Conservation (phyloP, 2,888 invertebrate genomes). For the Xestia rhomboidea region DNA sequence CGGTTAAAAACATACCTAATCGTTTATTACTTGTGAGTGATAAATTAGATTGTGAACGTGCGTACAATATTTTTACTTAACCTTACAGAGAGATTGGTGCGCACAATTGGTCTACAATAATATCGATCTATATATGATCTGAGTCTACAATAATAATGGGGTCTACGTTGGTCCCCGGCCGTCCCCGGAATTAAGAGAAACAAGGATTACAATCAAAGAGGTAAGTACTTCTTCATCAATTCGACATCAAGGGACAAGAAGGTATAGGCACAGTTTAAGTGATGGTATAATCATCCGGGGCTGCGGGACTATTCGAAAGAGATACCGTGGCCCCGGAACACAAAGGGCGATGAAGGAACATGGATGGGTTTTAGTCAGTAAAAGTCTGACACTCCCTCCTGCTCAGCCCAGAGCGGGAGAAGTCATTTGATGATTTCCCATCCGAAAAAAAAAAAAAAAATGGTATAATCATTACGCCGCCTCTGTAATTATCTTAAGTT, state of each 20-base stretch:
- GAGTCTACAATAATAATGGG: no score
- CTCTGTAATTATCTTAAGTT: slow-evolving; percentile 25
- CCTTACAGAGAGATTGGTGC: neutral
- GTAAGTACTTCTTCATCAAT: slow-evolving; percentile 7
- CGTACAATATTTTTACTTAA: slow-evolving; percentile 4
- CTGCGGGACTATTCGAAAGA: no score
- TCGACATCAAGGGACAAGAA: neutral
- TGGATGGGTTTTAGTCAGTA: no score
- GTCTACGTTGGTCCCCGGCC: slow-evolving; percentile 1
- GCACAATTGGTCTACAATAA: neutral
- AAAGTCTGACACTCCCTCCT: no score
- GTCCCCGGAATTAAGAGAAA: slow-evolving; percentile 10
- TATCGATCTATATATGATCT: no score
- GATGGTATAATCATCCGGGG: no score
- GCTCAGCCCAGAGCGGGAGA: no score
- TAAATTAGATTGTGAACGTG: neutral
- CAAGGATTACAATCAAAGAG: neutral
- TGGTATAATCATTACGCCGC: neutral
- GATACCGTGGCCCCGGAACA: no score
- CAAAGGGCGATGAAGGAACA: no score
- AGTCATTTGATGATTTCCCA: no score
- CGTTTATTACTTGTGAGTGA: neutral
- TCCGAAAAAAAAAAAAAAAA: no score
- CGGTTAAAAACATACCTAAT: neutral
- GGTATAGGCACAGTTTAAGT: neutral